Evolutionary conservation across 2,797 vertebrate genomes (phyloP).

Genomic region (Rhinogobio ventralis): DNA sequence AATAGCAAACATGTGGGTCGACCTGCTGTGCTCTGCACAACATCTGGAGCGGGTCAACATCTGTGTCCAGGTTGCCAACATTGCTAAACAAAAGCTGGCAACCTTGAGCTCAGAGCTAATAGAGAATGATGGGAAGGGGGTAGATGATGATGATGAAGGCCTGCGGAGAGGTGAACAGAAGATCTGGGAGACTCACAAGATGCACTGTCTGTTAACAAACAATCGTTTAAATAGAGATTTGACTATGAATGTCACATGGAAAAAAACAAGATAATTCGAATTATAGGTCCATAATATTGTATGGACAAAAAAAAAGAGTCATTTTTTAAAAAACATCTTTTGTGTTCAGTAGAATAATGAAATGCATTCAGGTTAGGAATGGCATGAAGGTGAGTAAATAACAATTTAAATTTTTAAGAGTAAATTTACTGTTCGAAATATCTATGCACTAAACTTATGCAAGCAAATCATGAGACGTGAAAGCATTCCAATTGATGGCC

Average conservation of each 20-base stretch:
- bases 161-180: constrained; percentile 16
- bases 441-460: background rate
- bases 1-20: constrained; percentile 50
- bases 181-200: constrained; percentile 2
- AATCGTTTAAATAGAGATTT: background rate
- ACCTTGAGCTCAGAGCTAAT: constrained; percentile 10
- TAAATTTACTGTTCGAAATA: background rate
- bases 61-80: constrained; percentile 40
- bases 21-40: constrained; percentile 44
- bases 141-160: constrained; percentile 30
- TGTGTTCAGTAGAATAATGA: background rate
- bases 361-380: background rate
- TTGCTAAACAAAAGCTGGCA: constrained; percentile 45
- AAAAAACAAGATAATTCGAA: background rate
- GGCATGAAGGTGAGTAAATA: background rate
- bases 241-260: background rate
- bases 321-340: too few species aligned
- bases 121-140: constrained; percentile 25
- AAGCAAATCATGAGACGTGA: constrained; percentile 3
- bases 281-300: too few species aligned
- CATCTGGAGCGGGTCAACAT: constrained; percentile 54
- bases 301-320: too few species aligned
- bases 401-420: background rate
- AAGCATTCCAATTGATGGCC: constrained; percentile 56
- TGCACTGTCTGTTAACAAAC: constrained; percentile 4